Base-by-base conservation (phyloP, 2,113 vertebrate genomes). In the Pithys albifrons region DNA sequence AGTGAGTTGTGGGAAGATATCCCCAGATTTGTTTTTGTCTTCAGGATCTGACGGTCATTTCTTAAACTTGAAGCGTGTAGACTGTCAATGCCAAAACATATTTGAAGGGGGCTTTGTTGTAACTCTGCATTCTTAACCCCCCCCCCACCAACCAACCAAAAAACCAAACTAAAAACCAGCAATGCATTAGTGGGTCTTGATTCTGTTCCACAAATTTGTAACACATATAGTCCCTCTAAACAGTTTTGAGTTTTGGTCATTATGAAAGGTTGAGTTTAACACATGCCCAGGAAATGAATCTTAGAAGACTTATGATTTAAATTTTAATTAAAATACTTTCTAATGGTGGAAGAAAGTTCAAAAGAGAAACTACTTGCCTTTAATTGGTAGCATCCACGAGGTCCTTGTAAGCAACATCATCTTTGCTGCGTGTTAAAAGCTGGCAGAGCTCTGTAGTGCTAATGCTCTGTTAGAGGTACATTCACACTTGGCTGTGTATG, bases 261-360 rank as follows among this genome's bases (percentile, higher is more conserved):
- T 76, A 19, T 16, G 39, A 86, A 83, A 77, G 70, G 45, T 37
- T 74, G 43, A 57, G 70, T 67, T 74, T 74, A 55, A 71, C 61
- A 46, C 57, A n/a, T 16, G 51, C 23, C 16, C 70, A 69, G 82
- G 69, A 92, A 90, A 70, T 20, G 19, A 66, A 54, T 39, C 37
- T 80, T 77, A 37, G 41, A 76, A 85, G 43, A 73, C 31, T 70
- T 89, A 55, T 0, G 14, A 28, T 62, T 83, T 73, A 79, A 54
- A 84, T 62, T 83, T 73, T 76, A 54, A 84, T 87, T 57, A 51
- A 85, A 92, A 62, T 58, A 73, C 51, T 91, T 76, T 46, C 33
- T 91, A 64, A 67, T 43, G 65, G 51, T 94, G 76, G 55, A 80
- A 71, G 55, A 92, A 74, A 88, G 55, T 72, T 92, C n/a, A 61